These are phyloP conservation scores for Cinara cedri DNA, from an alignment of 2,888 invertebrate genomes.

Conservation along the genomic window DNA sequence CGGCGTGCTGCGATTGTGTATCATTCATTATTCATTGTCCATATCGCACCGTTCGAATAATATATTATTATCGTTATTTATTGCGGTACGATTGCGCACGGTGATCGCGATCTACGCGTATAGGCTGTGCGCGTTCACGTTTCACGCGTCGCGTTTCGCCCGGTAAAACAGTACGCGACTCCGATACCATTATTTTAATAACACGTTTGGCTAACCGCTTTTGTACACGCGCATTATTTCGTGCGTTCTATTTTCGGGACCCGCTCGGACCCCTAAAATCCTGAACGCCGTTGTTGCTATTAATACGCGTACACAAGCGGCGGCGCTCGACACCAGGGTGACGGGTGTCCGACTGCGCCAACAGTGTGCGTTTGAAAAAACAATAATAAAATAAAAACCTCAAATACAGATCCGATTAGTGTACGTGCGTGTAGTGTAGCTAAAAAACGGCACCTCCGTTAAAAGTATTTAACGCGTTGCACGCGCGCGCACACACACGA, in stretches of 20 bases:
- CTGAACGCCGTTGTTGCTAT: conserved; percentile 24
- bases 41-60: too few relatives aligned
- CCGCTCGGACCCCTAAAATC: conserved; percentile 33
- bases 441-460: too few relatives aligned
- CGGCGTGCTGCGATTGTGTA: too few relatives aligned
- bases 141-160: not conserved
- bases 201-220: too few relatives aligned
- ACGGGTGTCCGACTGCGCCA: not conserved
- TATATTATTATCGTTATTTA: too few relatives aligned
- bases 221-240: not conserved
- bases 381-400: not conserved
- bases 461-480: too few relatives aligned
- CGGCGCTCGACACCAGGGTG: conserved; percentile 11
- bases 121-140: too few relatives aligned
- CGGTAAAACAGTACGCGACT: not conserved
- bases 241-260: conserved; percentile 34
- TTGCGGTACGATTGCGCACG: too few relatives aligned
- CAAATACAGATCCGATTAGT: conserved; percentile 27
- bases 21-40: too few relatives aligned
- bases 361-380: not conserved
- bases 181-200: too few relatives aligned
- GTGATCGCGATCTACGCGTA: not conserved
- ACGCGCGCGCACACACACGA: too few relatives aligned
- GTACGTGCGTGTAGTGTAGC: too few relatives aligned
- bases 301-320: conserved; percentile 16